These are phyloP conservation scores for Harpagifer antarcticus DNA, from an alignment of 2,797 vertebrate genomes.

Conservation along the genomic window DNA sequence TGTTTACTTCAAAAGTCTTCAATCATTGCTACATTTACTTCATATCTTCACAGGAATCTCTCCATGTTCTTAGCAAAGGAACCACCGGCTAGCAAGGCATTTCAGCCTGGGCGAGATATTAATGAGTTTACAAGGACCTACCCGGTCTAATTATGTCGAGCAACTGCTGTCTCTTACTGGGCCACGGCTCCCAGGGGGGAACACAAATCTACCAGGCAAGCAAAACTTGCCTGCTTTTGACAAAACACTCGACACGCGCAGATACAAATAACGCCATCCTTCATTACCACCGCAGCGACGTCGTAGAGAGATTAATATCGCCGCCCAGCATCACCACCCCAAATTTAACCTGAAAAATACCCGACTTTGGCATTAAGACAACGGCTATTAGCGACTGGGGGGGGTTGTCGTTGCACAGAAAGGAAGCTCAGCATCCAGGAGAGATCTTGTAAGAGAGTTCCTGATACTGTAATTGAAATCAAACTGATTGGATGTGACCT, in stretches of 20 bases:
- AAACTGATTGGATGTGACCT: constrained; percentile 70
- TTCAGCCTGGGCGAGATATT: constrained; percentile 83
- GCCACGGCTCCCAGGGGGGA: constrained; percentile 82
- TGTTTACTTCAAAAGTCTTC: constrained; percentile 23
- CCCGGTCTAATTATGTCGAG: constrained; percentile 88
- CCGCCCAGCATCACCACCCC: constrained; percentile 62
- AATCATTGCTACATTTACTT: constrained; percentile 36
- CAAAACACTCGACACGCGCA: constrained; percentile 84
- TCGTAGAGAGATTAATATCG: constrained; percentile 66
- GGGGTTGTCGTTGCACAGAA: constrained; percentile 27
- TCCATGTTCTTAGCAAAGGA: constrained; percentile 45
- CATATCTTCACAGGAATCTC: constrained; percentile 29
- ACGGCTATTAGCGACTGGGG: constrained; percentile 64
- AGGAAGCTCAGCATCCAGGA: constrained; percentile 36
- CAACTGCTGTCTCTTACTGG: constrained; percentile 87
- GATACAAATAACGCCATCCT: constrained; percentile 83
- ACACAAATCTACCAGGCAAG: constrained; percentile 85
- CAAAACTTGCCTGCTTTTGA: constrained; percentile 87
- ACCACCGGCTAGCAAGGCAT: constrained; percentile 63
- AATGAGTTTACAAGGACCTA: constrained; percentile 89
- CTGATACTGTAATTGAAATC: constrained; percentile 52
- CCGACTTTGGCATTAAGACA: constrained; percentile 69
- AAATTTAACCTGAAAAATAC: constrained; percentile 82
- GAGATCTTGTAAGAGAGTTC: constrained; percentile 47
- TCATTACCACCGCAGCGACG: constrained; percentile 70